Evolutionary conservation across 2,113 vertebrate genomes (phyloP).

Genomic region (Carlito syrichta): DNA sequence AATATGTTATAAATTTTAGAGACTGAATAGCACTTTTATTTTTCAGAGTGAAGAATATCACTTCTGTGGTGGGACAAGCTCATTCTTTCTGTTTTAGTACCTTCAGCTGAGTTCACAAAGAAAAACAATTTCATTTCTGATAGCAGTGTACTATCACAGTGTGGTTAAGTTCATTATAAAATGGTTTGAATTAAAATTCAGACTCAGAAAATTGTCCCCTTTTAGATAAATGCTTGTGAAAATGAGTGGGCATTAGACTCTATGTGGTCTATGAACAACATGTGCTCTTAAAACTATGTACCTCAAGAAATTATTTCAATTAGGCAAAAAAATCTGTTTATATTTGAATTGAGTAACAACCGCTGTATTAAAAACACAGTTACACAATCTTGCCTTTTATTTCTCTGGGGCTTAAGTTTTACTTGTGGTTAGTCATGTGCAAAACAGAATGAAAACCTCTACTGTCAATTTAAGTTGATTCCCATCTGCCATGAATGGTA

Average conservation of each 20-base stretch:
- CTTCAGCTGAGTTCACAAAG: background rate
- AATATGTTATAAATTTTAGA: background rate
- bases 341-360: constrained; percentile 44
- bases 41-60: background rate
- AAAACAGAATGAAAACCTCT: constrained; percentile 55
- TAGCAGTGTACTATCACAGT: background rate
- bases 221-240: constrained; percentile 3
- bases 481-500: constrained; percentile 51
- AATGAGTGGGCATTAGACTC: background rate
- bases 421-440: constrained; percentile 30
- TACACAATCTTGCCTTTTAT: constrained; percentile 34
- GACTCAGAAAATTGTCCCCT: background rate
- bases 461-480: background rate
- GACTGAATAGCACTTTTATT: background rate
- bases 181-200: background rate
- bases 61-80: background rate
- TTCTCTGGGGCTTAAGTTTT: constrained; percentile 52
- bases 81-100: background rate
- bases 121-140: background rate
- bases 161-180: background rate
- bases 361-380: constrained; percentile 37
- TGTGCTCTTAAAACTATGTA: background rate
- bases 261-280: background rate
- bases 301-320: constrained; percentile 34
- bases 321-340: constrained; percentile 1